Evolutionary conservation across 2,888 invertebrate genomes (phyloP).

Genomic region (Pristionchus maxplancki): DNA sequence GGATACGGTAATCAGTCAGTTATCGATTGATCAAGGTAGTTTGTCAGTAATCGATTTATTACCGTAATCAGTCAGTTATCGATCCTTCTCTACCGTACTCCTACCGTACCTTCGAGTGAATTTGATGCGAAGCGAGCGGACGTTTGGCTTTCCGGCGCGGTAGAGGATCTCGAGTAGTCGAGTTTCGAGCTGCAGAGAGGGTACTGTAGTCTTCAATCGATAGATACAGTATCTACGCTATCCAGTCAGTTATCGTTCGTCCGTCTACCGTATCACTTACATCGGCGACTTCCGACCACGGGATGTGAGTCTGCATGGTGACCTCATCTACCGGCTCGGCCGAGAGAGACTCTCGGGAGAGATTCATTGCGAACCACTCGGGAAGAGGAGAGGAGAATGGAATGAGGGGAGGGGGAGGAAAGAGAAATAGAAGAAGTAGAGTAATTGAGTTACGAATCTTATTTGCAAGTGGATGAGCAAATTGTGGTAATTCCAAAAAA

Average conservation of each 20-base stretch:
- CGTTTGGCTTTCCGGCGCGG: slow-evolving; percentile 29
- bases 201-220: background rate
- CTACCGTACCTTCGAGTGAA: slow-evolving; percentile 18
- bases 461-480: too few relatives aligned
- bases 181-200: background rate
- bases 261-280: slow-evolving; percentile 19
- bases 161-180: slow-evolving; percentile 40
- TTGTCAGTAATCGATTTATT: background rate
- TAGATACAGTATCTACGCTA: background rate
- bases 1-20: background rate
- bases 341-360: background rate
- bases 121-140: slow-evolving; percentile 29
- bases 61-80: background rate
- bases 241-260: background rate
- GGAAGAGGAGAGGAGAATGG: background rate
- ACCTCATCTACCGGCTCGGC: slow-evolving; percentile 27
- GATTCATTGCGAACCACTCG: background rate
- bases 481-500: too few relatives aligned
- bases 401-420: background rate
- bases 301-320: slow-evolving; percentile 33
- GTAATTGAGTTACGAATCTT: background rate
- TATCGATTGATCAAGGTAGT: background rate
- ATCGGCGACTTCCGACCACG: slow-evolving; percentile 42
- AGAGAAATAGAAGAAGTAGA: background rate
- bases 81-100: background rate